Evolutionary conservation across 2,113 vertebrate genomes (phyloP), one percentile per base, ranked within the genome.

Genomic region (Oceanites oceanicus): DNA sequence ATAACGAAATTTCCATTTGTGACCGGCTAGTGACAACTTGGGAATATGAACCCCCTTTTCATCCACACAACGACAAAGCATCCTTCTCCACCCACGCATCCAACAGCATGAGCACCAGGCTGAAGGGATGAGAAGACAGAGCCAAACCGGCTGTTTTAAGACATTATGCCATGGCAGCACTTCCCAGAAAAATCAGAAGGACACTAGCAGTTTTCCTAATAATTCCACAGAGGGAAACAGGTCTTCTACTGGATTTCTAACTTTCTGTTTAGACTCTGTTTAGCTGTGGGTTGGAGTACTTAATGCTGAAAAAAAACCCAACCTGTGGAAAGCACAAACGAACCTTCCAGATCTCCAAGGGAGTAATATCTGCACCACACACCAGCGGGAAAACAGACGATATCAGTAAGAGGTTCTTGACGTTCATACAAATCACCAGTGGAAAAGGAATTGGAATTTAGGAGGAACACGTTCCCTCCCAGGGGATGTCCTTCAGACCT

Each of bases 51-150:
- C 21, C 49, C 23, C 42, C 62, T 61, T 55, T 27, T 21, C 55
- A 70, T 10, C 26, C 38, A 22, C 42, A 1, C 66, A 58, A 7
- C 0, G 20, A 56, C 0, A 2, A 36, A 45, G 20, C 3, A 7
- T 8, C 36, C 66, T 66, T 23, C 73, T 44, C 42, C 56, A 32
- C 23, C 17, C 79, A 50, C 45, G 29, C n/a, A 66, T 7, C 49
- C 42, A 38, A 27, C 2, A 8, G 19, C 29, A 42, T 0, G 0
- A 72, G 29, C 12, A n/a, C 13, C 26, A 22, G 21, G 52, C 38
- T 27, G 23, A 49, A 45, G 15, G 36, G 16, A 38, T 30, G 53
- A 86, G 20, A 22, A 58, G 16, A 19, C 30, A 25, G 0, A 1
- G 7, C 13, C 68, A 40, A 27, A 56, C 0, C 17, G 4, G 20